Percentiles rank a stretch among this genome's conserved stretches.
Evolutionary conservation across 2,797 vertebrate species (phyloP).

Genomic region (Sandelia bainsii): DNA sequence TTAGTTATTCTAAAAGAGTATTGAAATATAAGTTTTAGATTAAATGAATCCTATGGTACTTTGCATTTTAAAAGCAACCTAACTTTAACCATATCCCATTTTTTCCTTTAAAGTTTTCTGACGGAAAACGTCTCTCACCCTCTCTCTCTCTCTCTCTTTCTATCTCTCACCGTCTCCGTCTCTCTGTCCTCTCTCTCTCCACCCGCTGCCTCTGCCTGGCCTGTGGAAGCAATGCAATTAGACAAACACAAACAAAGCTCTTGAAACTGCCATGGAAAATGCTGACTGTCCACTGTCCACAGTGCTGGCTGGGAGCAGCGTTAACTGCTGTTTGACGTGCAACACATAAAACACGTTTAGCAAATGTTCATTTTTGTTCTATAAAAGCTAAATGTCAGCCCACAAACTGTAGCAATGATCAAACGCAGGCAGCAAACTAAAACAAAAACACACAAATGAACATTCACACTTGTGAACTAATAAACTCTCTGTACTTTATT

Average conservation of each 20-base stretch:
- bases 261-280: conserved; percentile 70
- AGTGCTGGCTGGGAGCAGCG: conserved; percentile 42
- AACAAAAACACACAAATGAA: conserved; percentile 24
- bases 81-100: not conserved
- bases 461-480: conserved; percentile 65
- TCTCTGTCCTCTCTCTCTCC: conserved; percentile 8
- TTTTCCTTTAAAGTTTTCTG: conserved; percentile 14
- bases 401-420: conserved; percentile 12
- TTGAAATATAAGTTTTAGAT: not conserved
- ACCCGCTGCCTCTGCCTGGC: conserved; percentile 61
- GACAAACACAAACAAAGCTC: conserved; percentile 81
- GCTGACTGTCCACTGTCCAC: conserved; percentile 74
- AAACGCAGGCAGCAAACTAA: not conserved
- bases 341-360: conserved; percentile 23
- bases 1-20: conserved; percentile 1
- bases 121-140: conserved; percentile 10
- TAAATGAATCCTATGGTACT: not conserved
- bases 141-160: not conserved
- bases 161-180: not conserved
- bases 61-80: not conserved
- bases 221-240: conserved; percentile 85
- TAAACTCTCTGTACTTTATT: conserved; percentile 70
- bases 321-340: conserved; percentile 52
- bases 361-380: not conserved
- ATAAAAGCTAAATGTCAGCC: conserved; percentile 12